Conservation (phyloP, 2,113 vertebrate species). For the Malurus cyaneus region DNA sequence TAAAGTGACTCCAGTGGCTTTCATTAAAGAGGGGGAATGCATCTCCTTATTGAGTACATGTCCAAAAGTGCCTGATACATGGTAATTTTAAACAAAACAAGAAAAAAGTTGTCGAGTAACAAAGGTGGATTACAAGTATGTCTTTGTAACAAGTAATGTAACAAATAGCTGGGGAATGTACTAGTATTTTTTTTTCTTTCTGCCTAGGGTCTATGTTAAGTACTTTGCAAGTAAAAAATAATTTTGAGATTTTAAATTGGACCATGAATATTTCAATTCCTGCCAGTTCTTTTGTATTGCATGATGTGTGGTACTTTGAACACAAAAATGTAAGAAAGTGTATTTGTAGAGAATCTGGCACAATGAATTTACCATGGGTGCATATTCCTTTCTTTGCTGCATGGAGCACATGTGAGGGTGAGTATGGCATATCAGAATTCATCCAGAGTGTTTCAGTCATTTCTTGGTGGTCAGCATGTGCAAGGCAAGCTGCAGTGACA, state of each 20-base stretch:
- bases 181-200: neutral
- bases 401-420: accelerated
- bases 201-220: neutral
- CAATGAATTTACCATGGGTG: accelerated
- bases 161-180: neutral
- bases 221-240: neutral
- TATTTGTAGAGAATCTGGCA: neutral
- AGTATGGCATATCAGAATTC: neutral
- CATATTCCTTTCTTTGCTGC: neutral
- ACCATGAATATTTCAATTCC: neutral
- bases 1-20: neutral
- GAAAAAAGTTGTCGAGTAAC: neutral
- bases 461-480: neutral
- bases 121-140: neutral
- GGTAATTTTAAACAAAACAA: neutral
- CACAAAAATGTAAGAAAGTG: accelerated
- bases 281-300: neutral
- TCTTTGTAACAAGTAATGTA: neutral
- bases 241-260: neutral
- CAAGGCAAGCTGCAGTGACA: neutral
- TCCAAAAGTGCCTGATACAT: neutral
- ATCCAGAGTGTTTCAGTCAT: accelerated
- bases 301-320: accelerated
- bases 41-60: accelerated
- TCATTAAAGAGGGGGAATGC: neutral